phyloP scores from a whole-genome alignment of 2,113 vertebrate species.

The Calyptommatus sinebrachiatus region DNA sequence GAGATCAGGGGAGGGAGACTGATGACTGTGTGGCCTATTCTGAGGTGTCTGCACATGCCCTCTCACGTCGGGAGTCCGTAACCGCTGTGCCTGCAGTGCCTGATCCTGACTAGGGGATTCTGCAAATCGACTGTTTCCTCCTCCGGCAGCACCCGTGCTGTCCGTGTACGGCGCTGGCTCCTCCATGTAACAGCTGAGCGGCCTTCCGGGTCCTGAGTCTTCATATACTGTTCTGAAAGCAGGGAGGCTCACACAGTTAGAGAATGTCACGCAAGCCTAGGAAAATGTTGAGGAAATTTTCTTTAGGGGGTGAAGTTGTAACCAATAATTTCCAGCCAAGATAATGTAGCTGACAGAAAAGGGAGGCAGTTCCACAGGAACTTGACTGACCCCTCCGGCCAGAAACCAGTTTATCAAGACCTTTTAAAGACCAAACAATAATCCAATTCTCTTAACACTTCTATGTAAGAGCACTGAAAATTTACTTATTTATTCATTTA shows the following conservation, averaged over 20 bases:
- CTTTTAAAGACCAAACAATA: too few relatives aligned
- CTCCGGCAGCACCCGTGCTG: slow-evolving; percentile 86
- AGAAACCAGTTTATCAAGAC: too few relatives aligned
- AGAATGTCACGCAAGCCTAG: slow-evolving; percentile 19
- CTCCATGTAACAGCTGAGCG: slow-evolving; percentile 90
- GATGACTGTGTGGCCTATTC: slow-evolving; percentile 91
- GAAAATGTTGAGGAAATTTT: slow-evolving; percentile 1
- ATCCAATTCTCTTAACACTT: too few relatives aligned
- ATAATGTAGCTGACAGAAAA: too few relatives aligned
- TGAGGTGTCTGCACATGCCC: slow-evolving; percentile 87
- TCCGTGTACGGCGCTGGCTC: slow-evolving; percentile 92
- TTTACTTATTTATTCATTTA: too few relatives aligned
- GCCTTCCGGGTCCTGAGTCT: slow-evolving; percentile 83
- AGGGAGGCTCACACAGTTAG: slow-evolving; percentile 41
- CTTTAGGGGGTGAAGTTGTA: not conserved
- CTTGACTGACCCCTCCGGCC: too few relatives aligned
- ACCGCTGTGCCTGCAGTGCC: slow-evolving; percentile 86
- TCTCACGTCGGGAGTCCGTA: slow-evolving; percentile 85
- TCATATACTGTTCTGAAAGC: slow-evolving; percentile 87
- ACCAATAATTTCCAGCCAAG: too few relatives aligned
- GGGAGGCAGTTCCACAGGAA: too few relatives aligned
- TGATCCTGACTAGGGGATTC: slow-evolving; percentile 91
- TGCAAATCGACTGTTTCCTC: slow-evolving; percentile 82
- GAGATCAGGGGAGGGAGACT: slow-evolving; percentile 91
- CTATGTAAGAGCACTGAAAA: too few relatives aligned